Base-by-base conservation (phyloP, 2,113 vertebrate genomes). In the Boulengeromyrus knoepffleri region DNA sequence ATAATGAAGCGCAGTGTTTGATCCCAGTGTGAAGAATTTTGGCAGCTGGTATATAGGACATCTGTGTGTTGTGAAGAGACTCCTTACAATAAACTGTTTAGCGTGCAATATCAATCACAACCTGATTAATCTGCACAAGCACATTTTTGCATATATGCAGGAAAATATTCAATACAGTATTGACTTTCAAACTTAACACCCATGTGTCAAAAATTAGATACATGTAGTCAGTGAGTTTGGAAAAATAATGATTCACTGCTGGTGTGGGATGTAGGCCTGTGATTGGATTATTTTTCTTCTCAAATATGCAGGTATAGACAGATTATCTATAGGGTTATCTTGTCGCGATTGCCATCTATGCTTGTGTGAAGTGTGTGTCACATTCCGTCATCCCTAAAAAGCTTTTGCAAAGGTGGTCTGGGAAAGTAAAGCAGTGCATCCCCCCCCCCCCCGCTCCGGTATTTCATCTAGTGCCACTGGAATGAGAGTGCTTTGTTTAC, bases 401-500 rank as follows among this genome's bases (percentile, higher is more conserved):
- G 49, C 49, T 87, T n/a, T 85, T 47, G 47, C 17, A 85, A 46
- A 4, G 83, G 83, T 42, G 49, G n/a, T 85, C 83, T 85, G 46
- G 83, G 83, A 85, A 85, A 85, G 83, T 85, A 85, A 47, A 47
- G 24, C 10, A n/a, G 83, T 46, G 39, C 19, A 83, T 5, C 0
- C 2, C 5, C 39, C 36, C 24, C 10, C 27, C n/a, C 49, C 3
- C 27, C 15, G 0, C 85, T 17, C 12, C 27, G 85, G 50, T 52
- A 53, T 87, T 87, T 87, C 36, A 53, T 36, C 24, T 19, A 36
- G 31, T 53, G n/a, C 27, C 36, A 50, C 46, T 36, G 50, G 85
- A 39, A 87, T 53, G 85, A 56, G 85, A 53, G 12, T 8, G n/a
- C 50, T 87, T 53, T 87, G 85, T 87, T 87, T 87, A 87, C 85